Conservation (phyloP, 2,888 invertebrate species). For the Melipona bicolor region DNA sequence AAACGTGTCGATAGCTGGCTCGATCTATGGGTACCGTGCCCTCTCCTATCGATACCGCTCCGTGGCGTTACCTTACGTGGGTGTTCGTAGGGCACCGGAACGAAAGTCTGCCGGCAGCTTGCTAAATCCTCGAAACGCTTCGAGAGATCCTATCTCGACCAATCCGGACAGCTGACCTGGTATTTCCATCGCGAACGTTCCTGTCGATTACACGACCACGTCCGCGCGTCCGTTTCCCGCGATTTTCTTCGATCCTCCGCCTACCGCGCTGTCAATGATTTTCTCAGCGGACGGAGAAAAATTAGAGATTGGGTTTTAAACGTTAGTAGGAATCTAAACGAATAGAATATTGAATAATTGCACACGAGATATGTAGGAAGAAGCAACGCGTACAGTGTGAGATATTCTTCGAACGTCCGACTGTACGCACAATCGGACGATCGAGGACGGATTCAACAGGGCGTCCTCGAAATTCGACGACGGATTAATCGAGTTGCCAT, state of each 20-base stretch:
- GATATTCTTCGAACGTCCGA: background rate
- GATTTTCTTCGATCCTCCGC: constrained; percentile 35
- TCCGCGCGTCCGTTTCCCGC: constrained; percentile 42
- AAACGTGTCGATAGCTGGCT: constrained; percentile 67
- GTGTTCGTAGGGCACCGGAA: constrained; percentile 75
- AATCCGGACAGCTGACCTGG: constrained; percentile 60
- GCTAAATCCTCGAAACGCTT: constrained; percentile 77
- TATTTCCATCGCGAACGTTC: constrained; percentile 60
- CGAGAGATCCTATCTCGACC: constrained; percentile 70
- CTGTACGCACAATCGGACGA: background rate
- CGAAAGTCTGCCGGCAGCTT: constrained; percentile 74
- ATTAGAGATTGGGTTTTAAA: background rate
- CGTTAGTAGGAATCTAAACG: too few relatives aligned
- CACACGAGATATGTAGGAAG: too few relatives aligned
- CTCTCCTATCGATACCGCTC: constrained; percentile 62
- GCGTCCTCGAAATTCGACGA: constrained; percentile 68
- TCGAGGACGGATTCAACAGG: constrained; percentile 49
- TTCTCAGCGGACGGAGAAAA: background rate
- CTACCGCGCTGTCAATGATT: background rate
- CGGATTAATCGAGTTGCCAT: constrained; percentile 64
- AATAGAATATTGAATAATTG: too few relatives aligned
- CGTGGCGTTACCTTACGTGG: constrained; percentile 67
- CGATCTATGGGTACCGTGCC: constrained; percentile 57
- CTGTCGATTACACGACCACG: constrained; percentile 46
- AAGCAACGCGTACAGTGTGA: background rate